A percentile compares a stretch with the other conserved stretches of the same genome.
Conservation (phyloP, 2,888 invertebrate species). For the Schizaphis graminum region DNA sequence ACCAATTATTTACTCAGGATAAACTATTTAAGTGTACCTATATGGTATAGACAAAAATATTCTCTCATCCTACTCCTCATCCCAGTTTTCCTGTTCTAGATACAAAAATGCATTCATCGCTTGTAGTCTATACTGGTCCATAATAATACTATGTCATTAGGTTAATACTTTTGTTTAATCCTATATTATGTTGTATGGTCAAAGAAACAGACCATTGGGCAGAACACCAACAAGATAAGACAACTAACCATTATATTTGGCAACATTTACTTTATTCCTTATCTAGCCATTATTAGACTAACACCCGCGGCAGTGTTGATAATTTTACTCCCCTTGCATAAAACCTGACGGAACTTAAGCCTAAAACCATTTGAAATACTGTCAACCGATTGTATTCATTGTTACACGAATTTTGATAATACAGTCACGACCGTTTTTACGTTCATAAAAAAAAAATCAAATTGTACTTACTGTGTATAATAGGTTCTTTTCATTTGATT, state of each 20-base stretch:
- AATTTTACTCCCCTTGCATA: background rate
- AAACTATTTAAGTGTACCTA: background rate
- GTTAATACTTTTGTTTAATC: background rate
- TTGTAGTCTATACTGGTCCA: background rate
- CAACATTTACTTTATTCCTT: conserved; percentile 43
- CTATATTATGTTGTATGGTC: background rate
- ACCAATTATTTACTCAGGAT: background rate
- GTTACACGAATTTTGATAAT: background rate
- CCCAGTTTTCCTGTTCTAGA: background rate
- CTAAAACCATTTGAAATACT: background rate
- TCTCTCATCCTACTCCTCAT: background rate
- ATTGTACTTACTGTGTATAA: background rate
- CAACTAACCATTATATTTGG: conserved; percentile 29
- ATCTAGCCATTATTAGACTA: conserved; percentile 4
- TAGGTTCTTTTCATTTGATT: background rate
- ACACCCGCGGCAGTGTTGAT: background rate
- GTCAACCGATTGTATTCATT: background rate
- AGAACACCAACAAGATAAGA: conserved; percentile 54
- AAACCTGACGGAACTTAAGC: background rate
- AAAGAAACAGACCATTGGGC: conserved; percentile 34
- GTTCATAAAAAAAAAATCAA: background rate
- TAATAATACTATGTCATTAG: background rate
- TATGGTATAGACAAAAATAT: background rate
- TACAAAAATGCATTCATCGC: background rate
- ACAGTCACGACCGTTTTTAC: background rate